Evolutionary conservation across 2,888 invertebrate genomes (phyloP).

Genomic region (Rhimphoctona megacephalus): DNA sequence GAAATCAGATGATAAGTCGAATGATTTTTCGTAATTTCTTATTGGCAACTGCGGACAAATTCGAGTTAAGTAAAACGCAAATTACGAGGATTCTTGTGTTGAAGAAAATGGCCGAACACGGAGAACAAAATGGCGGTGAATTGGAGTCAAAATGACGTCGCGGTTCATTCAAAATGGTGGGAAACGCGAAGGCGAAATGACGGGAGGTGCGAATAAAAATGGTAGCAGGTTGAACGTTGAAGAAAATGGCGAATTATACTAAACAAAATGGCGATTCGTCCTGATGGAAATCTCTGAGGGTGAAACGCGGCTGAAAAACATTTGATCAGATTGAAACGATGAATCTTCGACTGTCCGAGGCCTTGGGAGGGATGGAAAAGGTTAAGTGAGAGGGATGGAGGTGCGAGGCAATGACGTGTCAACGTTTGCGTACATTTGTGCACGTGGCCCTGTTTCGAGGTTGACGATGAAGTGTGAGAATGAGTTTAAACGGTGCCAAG

Average conservation of each 20-base stretch:
- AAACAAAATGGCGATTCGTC: not conserved
- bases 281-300: not conserved
- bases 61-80: not conserved
- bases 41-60: no score
- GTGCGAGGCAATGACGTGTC: not conserved
- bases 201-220: not conserved
- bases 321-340: not conserved
- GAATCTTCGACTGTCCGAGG: conserved; percentile 8
- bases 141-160: not conserved
- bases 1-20: no score
- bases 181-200: not conserved
- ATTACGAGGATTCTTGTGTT: not conserved
- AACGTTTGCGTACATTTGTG: not conserved
- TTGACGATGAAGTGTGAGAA: conserved; percentile 46
- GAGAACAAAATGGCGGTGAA: conserved; percentile 16
- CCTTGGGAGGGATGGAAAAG: conserved; percentile 1
- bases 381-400: not conserved
- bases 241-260: not conserved
- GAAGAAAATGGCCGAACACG: not conserved
- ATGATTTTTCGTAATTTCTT: no score
- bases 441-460: conserved; percentile 48
- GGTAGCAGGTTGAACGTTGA: not conserved
- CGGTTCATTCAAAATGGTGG: not conserved
- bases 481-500: conserved; percentile 61
- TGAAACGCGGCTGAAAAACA: not conserved